These are phyloP conservation scores for Drosophila differens DNA, from an alignment of 2,888 invertebrate species.

Conservation along the genomic window DNA sequence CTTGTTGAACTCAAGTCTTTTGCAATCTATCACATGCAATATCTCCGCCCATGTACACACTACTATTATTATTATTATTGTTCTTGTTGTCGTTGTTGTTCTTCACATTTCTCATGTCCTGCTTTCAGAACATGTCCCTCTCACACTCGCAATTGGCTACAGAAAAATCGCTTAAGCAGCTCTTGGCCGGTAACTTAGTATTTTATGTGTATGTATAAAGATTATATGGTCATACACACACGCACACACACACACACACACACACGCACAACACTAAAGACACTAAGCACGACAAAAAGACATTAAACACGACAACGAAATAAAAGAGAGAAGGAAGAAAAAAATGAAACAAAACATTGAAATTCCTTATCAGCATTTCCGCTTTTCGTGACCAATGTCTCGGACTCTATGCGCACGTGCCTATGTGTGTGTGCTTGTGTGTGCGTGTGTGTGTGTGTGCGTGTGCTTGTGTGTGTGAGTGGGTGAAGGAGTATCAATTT, in stretches of 20 bases:
- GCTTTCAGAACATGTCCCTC: slow-evolving; percentile 21
- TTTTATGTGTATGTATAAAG: slow-evolving; percentile 70
- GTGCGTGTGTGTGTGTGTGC: slow-evolving; percentile 20
- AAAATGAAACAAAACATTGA: slow-evolving; percentile 78
- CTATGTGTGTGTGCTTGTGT: slow-evolving; percentile 10
- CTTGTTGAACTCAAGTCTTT: background rate
- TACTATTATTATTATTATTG: background rate
- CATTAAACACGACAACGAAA: slow-evolving; percentile 85
- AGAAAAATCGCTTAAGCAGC: slow-evolving; percentile 50
- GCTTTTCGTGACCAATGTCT: slow-evolving; percentile 86
- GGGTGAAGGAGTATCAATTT: slow-evolving; percentile 64
- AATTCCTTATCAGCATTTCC: slow-evolving; percentile 85
- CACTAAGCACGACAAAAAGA: slow-evolving; percentile 84
- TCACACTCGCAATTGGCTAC: slow-evolving; percentile 5
- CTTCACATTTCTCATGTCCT: slow-evolving; percentile 35
- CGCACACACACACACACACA: slow-evolving; percentile 43
- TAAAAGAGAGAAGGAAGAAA: slow-evolving; percentile 70
- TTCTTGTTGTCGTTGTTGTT: slow-evolving; percentile 17
- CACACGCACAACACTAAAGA: slow-evolving; percentile 69
- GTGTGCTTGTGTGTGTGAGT: slow-evolving; percentile 16
- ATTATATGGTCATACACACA: slow-evolving; percentile 65
- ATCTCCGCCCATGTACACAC: slow-evolving; percentile 5
- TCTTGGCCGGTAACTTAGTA: slow-evolving; percentile 60
- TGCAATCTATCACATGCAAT: slow-evolving; percentile 32
- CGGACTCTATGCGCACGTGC: slow-evolving; percentile 43